A percentile compares a stretch with the other conserved stretches of the same genome.
Conservation (phyloP, 2,113 vertebrate genomes). For the Struthio camelus region DNA sequence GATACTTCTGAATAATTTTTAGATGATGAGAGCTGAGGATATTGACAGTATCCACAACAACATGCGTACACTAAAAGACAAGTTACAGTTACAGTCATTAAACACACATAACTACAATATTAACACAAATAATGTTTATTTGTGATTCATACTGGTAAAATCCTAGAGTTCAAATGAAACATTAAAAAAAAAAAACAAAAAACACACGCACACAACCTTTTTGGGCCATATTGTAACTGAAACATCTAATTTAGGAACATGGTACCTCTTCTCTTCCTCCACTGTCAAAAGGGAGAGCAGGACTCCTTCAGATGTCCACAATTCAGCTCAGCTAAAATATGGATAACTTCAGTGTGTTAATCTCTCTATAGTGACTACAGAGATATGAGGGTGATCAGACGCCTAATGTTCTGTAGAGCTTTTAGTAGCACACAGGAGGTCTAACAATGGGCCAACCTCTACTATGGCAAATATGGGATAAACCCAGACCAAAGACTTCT, state of each 20-base stretch:
- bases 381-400: background rate
- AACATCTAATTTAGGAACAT: background rate
- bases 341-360: background rate
- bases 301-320: background rate
- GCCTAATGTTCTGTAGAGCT: background rate
- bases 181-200: background rate
- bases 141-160: background rate
- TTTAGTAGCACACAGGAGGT: background rate
- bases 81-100: background rate
- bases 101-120: background rate
- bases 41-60: slow-evolving; percentile 74
- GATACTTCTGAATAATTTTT: slow-evolving; percentile 72
- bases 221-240: background rate
- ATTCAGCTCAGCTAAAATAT: background rate
- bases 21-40: slow-evolving; percentile 74
- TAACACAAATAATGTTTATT: background rate
- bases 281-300: background rate
- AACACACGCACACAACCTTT: background rate
- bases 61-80: slow-evolving; percentile 80
- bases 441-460: background rate
- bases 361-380: background rate
- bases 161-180: background rate
- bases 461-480: background rate
- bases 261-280: background rate
- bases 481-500: background rate